phyloP scores from a whole-genome alignment of 35 echinoderm and acorn worm genomes.

The Ptychodera flava region DNA sequence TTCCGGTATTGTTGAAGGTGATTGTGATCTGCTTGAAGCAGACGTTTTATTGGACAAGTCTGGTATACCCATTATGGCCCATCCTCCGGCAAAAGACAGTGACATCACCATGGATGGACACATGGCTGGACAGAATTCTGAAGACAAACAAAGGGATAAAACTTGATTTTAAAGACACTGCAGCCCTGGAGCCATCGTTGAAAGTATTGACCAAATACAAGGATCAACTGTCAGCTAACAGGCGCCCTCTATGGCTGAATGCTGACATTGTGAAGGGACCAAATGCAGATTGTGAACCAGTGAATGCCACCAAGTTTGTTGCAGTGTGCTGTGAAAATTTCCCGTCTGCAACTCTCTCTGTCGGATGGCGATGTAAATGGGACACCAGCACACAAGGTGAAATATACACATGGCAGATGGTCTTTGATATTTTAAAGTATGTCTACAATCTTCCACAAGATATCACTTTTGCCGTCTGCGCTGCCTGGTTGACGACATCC shows the following conservation, averaged over 20 bases:
- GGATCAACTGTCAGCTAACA: neutral
- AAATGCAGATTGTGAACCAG: neutral
- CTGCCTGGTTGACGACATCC: neutral
- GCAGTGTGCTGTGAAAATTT: neutral
- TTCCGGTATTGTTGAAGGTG: neutral
- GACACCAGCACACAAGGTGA: neutral
- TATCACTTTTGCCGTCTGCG: neutral
- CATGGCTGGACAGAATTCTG: neutral
- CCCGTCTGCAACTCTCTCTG: neutral
- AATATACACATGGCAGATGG: neutral
- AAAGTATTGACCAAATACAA: neutral
- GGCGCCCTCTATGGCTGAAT: neutral
- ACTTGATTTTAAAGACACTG: neutral
- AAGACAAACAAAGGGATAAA: neutral
- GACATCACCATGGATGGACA: neutral
- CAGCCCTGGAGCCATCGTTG: neutral
- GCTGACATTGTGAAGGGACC: neutral
- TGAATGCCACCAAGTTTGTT: neutral
- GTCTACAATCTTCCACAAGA: neutral
- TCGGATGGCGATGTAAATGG: neutral
- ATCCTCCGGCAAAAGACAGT: neutral
- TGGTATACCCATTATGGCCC: neutral
- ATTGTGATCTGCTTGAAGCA: neutral
- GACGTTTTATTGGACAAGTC: neutral
- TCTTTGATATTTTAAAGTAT: neutral